Percentiles rank a stretch among this genome's conserved stretches.
These are phyloP conservation scores for Melanotaenia trifasciata DNA, from an alignment of 2,797 vertebrate genomes.

Conservation along the genomic window DNA sequence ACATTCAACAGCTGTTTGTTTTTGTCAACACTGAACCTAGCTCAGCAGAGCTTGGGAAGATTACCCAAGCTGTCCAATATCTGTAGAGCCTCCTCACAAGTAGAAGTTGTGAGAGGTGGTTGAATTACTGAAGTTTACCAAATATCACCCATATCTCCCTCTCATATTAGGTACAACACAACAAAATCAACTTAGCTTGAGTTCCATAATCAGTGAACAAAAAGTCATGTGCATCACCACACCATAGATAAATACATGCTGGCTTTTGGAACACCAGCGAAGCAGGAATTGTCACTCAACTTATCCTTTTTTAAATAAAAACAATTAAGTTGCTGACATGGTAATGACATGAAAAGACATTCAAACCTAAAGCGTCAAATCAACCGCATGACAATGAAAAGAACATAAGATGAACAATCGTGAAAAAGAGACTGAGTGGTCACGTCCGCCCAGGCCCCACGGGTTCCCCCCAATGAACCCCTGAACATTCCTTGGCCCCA, in stretches of 20 bases:
- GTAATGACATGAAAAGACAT: constrained; percentile 79
- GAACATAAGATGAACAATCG: constrained; percentile 81
- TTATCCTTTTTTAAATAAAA: constrained; percentile 68
- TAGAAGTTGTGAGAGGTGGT: constrained; percentile 24
- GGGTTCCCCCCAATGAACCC: constrained; percentile 76
- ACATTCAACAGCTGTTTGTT: constrained; percentile 81
- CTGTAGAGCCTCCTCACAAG: constrained; percentile 44
- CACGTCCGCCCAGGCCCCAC: constrained; percentile 77
- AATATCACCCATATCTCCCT: constrained; percentile 57
- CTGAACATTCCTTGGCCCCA: constrained; percentile 81
- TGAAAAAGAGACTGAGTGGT: constrained; percentile 82
- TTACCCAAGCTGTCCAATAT: constrained; percentile 44
- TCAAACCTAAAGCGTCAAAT: constrained; percentile 81
- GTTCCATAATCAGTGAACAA: constrained; percentile 54
- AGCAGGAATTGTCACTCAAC: constrained; percentile 68
- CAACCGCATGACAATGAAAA: constrained; percentile 66
- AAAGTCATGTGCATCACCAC: constrained; percentile 68
- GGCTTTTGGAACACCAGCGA: constrained; percentile 58
- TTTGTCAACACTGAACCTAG: constrained; percentile 55
- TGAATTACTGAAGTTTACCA: constrained; percentile 43
- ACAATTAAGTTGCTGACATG: constrained; percentile 65
- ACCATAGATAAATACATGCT: constrained; percentile 67
- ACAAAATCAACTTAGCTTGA: constrained; percentile 61
- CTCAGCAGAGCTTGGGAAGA: constrained; percentile 55
- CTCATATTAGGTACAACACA: constrained; percentile 61